A percentile compares a stretch with the other conserved stretches of the same genome.
These are phyloP conservation scores for Bradypodion ventrale DNA, from an alignment of 2,797 vertebrate genomes.

Conservation along the genomic window DNA sequence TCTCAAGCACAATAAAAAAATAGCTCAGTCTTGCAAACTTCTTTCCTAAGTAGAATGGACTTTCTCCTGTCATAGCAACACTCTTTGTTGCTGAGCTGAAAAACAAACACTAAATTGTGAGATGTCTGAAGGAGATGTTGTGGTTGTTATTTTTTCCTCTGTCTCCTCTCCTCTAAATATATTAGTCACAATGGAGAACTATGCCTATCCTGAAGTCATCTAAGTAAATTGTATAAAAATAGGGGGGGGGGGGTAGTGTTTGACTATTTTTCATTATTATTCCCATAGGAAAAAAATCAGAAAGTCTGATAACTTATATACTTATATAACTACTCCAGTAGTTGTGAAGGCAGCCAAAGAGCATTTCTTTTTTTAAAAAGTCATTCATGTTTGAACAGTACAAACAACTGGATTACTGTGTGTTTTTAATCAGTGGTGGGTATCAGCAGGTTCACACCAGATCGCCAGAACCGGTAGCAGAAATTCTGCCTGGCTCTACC, in stretches of 20 bases:
- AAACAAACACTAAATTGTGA: background rate
- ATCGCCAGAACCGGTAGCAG: too few relatives aligned
- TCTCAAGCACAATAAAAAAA: constrained; percentile 62
- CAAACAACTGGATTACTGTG: background rate
- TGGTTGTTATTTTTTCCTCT: background rate
- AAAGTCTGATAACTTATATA: too few relatives aligned
- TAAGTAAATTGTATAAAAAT: background rate
- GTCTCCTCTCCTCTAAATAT: background rate
- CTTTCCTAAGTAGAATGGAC: constrained; percentile 16
- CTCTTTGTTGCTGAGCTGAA: constrained; percentile 39
- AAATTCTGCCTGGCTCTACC: too few relatives aligned
- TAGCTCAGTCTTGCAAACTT: constrained; percentile 28
- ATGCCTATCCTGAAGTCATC: background rate
- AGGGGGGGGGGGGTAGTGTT: background rate
- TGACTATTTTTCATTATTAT: too few relatives aligned
- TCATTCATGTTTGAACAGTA: background rate
- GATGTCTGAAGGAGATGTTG: background rate
- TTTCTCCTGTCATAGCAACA: constrained; percentile 31
- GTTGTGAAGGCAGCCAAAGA: too few relatives aligned
- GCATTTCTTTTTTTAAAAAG: too few relatives aligned
- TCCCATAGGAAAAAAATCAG: too few relatives aligned
- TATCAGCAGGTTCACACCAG: too few relatives aligned
- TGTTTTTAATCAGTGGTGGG: too few relatives aligned
- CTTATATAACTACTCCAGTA: too few relatives aligned
- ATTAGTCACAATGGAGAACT: background rate